These are phyloP conservation scores for Harmothoe impar DNA, from an alignment of 2,888 invertebrate species.

Conservation along the genomic window DNA sequence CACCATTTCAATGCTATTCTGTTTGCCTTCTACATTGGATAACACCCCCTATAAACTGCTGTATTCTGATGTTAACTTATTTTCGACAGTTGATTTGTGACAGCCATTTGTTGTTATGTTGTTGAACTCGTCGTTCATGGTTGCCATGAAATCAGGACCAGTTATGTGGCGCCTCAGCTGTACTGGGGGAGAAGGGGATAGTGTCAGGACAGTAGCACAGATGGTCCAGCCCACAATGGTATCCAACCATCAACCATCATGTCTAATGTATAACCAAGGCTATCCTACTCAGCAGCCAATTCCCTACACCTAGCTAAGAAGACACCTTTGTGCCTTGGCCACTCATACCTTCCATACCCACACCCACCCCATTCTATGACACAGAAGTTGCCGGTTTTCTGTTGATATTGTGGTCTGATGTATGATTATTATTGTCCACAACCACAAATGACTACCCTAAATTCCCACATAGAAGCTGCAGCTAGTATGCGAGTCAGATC, in stretches of 20 bases:
- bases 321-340: neutral
- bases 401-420: too few relatives aligned
- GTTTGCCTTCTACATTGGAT: slow-evolving; percentile 19
- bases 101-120: neutral
- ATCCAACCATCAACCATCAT: slow-evolving; percentile 1
- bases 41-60: neutral
- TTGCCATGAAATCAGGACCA: slow-evolving; percentile 87
- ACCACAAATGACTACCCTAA: too few relatives aligned
- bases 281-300: neutral
- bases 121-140: neutral
- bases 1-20: too few relatives aligned
- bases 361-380: neutral
- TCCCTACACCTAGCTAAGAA: neutral
- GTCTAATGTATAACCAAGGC: slow-evolving; percentile 59
- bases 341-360: neutral
- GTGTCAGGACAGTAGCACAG: slow-evolving; percentile 93
- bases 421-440: too few relatives aligned
- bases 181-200: slow-evolving; percentile 92
- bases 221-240: slow-evolving; percentile 87
- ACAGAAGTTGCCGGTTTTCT: too few relatives aligned
- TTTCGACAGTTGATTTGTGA: neutral
- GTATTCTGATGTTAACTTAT: neutral
- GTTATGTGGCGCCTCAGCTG: slow-evolving; percentile 94
- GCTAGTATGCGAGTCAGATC: too few relatives aligned
- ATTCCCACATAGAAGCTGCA: too few relatives aligned